These are phyloP conservation scores for Limnothrissa miodon DNA, from an alignment of 2,113 vertebrate genomes.

Conservation along the genomic window DNA sequence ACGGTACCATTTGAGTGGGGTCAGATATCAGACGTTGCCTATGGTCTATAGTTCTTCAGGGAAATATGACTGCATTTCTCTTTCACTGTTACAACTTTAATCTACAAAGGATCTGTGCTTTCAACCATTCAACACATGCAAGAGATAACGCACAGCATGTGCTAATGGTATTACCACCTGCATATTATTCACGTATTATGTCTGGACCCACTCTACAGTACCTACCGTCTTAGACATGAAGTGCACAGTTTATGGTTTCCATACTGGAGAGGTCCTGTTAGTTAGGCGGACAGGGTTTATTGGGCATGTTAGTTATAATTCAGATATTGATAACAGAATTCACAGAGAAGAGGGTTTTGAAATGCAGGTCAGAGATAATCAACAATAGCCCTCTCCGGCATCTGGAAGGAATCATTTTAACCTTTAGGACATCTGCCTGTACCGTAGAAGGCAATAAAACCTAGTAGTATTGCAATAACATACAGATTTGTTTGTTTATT, in stretches of 20 bases:
- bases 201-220: conserved; percentile 25
- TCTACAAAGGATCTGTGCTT: not conserved
- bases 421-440: conserved; percentile 39
- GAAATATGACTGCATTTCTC: not conserved
- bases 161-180: conserved; percentile 31
- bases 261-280: not conserved
- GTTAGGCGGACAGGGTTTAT: not conserved
- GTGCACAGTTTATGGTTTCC: not conserved
- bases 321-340: not conserved
- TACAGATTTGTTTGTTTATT: conserved; percentile 3
- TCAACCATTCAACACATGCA: not conserved
- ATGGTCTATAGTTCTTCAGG: not conserved
- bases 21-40: not conserved
- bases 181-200: not conserved
- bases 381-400: conserved; percentile 18
- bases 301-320: not conserved
- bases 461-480: conserved; percentile 28
- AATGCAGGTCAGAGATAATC: conserved; percentile 15
- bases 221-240: not conserved
- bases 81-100: not conserved
- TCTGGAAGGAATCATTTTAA: conserved; percentile 45
- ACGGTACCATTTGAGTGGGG: not conserved
- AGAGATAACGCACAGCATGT: not conserved
- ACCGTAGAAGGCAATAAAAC: conserved; percentile 20
- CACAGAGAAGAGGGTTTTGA: not conserved